Evolutionary conservation across 1,140 invertebrate species (phyloP).

Genomic region (Daktulosphaira vitifoliae): DNA sequence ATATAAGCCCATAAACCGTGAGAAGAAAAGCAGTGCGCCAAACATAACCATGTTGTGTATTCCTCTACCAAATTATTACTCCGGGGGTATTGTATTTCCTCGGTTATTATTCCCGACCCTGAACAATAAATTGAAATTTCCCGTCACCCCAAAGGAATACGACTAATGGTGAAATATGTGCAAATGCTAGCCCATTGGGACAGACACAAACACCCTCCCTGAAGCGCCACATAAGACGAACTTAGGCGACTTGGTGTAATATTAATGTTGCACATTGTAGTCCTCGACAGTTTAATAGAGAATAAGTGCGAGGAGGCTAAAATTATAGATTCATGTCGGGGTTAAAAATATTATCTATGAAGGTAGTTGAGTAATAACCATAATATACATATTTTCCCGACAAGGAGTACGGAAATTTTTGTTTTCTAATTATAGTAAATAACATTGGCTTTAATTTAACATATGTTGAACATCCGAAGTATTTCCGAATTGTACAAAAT

Average conservation of each 20-base stretch:
- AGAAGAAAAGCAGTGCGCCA: too few relatives aligned
- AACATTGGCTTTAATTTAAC: too few relatives aligned
- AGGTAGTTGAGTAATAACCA: too few relatives aligned
- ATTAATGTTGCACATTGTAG: slow-evolving; percentile 21
- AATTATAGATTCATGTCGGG: not conserved
- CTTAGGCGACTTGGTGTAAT: slow-evolving; percentile 23
- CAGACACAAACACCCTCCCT: not conserved
- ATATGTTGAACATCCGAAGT: too few relatives aligned
- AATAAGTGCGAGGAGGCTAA: not conserved
- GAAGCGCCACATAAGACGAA: slow-evolving; percentile 5
- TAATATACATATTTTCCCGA: too few relatives aligned
- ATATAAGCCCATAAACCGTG: too few relatives aligned
- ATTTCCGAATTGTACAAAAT: too few relatives aligned
- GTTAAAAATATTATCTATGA: not conserved
- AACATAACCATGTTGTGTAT: not conserved
- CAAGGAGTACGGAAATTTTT: too few relatives aligned
- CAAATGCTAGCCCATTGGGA: slow-evolving; percentile 17
- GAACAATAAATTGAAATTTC: slow-evolving; percentile 32
- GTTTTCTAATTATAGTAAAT: too few relatives aligned
- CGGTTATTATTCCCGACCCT: slow-evolving; percentile 21
- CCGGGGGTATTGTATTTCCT: not conserved
- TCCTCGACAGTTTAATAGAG: not conserved
- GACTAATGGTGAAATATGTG: slow-evolving; percentile 32
- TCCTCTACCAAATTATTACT: not conserved
- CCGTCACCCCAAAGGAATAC: not conserved